A percentile compares a stretch with the other conserved stretches of the same genome.
Conservation (phyloP, 2,888 invertebrate species). For the Cataglyphis albicans region DNA sequence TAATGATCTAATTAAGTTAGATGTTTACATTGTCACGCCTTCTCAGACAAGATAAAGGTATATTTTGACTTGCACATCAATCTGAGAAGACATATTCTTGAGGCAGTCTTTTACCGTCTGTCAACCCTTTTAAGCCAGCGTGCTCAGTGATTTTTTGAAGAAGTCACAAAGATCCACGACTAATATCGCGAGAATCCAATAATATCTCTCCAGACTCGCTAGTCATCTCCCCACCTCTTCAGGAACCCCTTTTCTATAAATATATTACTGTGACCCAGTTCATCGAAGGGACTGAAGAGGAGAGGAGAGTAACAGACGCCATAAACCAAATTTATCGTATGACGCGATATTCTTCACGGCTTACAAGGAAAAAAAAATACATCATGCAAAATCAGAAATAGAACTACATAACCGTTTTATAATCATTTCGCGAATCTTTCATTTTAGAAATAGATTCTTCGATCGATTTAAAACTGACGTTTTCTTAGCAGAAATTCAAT, state of each 20-base stretch:
- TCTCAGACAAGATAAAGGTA: neutral
- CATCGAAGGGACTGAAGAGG: slow-evolving; percentile 59
- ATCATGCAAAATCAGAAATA: neutral
- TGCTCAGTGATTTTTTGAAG: neutral
- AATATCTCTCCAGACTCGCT: slow-evolving; percentile 72
- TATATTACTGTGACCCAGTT: slow-evolving; percentile 82
- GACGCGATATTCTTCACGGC: slow-evolving; percentile 61
- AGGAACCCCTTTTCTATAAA: slow-evolving; percentile 82
- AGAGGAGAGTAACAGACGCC: slow-evolving; percentile 50
- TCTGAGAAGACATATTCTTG: slow-evolving; percentile 14
- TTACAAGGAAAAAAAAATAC: slow-evolving; percentile 12
- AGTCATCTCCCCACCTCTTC: slow-evolving; percentile 67
- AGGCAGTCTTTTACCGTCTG: slow-evolving; percentile 29
- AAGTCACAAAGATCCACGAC: slow-evolving; percentile 42
- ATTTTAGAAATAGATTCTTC: neutral
- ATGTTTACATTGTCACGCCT: slow-evolving; percentile 4
- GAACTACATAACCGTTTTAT: neutral
- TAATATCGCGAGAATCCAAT: slow-evolving; percentile 75
- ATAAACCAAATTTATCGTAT: slow-evolving; percentile 75
- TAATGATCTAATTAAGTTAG: slow-evolving; percentile 10
- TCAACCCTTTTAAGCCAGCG: slow-evolving; percentile 30
- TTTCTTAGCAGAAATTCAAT: neutral
- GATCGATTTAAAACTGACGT: neutral
- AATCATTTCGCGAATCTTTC: slow-evolving; percentile 22
- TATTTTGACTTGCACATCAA: neutral